Evolutionary conservation across 2,797 vertebrate genomes (phyloP).

Genomic region (Okamejei kenojei): DNA sequence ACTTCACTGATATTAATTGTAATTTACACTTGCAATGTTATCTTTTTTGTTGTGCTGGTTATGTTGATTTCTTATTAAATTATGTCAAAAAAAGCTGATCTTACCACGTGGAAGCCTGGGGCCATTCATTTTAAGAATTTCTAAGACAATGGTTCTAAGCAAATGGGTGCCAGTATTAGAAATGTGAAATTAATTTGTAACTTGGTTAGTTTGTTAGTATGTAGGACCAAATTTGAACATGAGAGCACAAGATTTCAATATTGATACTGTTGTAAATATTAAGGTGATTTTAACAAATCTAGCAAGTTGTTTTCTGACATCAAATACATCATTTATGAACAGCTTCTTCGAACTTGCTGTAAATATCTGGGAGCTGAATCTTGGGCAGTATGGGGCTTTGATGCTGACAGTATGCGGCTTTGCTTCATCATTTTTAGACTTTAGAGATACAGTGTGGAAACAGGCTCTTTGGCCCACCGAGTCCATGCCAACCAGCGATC

Average conservation of each 20-base stretch:
- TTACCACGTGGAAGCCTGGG: too few relatives aligned
- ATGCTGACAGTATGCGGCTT: neutral
- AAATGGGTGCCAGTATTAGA: too few relatives aligned
- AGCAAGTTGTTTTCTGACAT: neutral
- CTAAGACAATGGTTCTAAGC: too few relatives aligned
- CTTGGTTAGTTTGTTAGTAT: too few relatives aligned
- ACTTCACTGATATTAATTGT: neutral
- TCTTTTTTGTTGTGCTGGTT: neutral
- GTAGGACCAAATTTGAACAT: too few relatives aligned
- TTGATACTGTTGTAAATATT: neutral
- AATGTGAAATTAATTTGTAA: too few relatives aligned
- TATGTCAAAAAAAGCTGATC: too few relatives aligned
- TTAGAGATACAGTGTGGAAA: too few relatives aligned
- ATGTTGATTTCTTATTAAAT: neutral
- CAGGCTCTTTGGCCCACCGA: too few relatives aligned
- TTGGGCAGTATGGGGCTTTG: neutral
- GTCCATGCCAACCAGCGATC: too few relatives aligned
- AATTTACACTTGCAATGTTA: neutral
- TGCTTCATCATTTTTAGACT: neutral
- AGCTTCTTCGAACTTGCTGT: neutral
- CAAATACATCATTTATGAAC: neutral
- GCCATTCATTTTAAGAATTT: too few relatives aligned
- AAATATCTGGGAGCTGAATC: neutral
- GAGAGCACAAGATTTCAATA: slow-evolving; percentile 1
- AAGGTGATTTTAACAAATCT: neutral